Base-by-base conservation (phyloP, 2,888 invertebrate species). In the Lepidonotus clava region DNA sequence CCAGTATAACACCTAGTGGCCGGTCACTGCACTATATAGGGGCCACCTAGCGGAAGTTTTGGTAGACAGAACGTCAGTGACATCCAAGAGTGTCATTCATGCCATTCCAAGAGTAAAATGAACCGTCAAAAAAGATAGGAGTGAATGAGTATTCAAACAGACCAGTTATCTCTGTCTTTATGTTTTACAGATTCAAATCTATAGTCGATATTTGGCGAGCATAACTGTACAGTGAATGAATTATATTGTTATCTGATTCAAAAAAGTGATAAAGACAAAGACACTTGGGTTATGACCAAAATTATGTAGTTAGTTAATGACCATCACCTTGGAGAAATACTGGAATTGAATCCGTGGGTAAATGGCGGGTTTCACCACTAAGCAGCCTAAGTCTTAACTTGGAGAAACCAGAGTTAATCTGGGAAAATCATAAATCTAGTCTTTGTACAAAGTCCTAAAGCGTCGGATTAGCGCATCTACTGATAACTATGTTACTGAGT, bases 271-370 rank as follows among this genome's bases (percentile, higher is more conserved):
- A 11, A 61, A 2, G 28, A 61, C 24, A 61, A 32, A 28, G 24
- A 61, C 61, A 0, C 28, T 28, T 11, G 11, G 61, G 28, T 5
- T 61, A 11, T 28, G 24, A 61, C 61, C 11, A 24, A 61, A 61
- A n/a, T 28, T 32, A 28, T 28, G 24, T n/a, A n/a, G n/a, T n/a
- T n/a, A n/a, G n/a, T n/a, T n/a, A n/a, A n/a, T 34, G 71, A 71
- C 71, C 71, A 71, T 71, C 71, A 71, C 71, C 71, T 71, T 71
- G 61, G 61, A 61, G 28, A n/a, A n/a, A 18, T 8, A 32, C n/a
- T 66, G 66, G 28, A 34, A 71, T 71, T 36, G 71, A 21, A 21
- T 36, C 34, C 71, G 36, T 36, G 71, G 34, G n/a, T 71, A 36
- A 71, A 21, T 71, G n/a, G 36, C 61, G 28, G 28, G 36, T 71